Conservation (phyloP, 2,113 vertebrate genomes). For the Ctenodactylus gundi region DNA sequence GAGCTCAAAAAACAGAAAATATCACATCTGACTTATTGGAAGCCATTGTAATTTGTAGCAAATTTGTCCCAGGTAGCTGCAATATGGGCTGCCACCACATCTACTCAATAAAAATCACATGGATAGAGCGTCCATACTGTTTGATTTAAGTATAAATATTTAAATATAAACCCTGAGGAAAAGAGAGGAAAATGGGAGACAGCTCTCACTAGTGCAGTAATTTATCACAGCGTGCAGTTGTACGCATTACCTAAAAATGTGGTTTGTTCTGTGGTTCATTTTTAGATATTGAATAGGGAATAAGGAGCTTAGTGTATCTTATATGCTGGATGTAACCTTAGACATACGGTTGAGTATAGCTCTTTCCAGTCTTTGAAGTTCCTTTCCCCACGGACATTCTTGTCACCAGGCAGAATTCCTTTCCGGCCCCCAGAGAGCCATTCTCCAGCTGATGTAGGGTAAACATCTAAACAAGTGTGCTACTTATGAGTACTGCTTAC, state of each 20-base stretch:
- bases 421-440: not conserved
- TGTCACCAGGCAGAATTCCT: not conserved
- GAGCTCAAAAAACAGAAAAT: not conserved
- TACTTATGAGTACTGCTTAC: not conserved
- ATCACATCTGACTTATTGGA: not conserved
- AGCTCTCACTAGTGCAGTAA: not conserved
- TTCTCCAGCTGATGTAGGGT: not conserved
- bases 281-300: not conserved
- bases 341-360: not conserved
- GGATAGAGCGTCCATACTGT: not conserved
- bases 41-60: not conserved
- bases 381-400: not conserved
- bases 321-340: not conserved
- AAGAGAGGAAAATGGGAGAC: not conserved
- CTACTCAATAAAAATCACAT: not conserved
- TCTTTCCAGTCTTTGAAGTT: not conserved
- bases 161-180: not conserved
- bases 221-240: not conserved
- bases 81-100: not conserved
- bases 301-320: not conserved
- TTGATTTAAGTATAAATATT: conserved; percentile 39
- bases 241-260: not conserved
- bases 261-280: not conserved
- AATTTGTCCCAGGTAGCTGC: not conserved
- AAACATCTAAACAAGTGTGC: not conserved